Conservation (phyloP, 2,113 vertebrate genomes). For the Prinia subflava region DNA sequence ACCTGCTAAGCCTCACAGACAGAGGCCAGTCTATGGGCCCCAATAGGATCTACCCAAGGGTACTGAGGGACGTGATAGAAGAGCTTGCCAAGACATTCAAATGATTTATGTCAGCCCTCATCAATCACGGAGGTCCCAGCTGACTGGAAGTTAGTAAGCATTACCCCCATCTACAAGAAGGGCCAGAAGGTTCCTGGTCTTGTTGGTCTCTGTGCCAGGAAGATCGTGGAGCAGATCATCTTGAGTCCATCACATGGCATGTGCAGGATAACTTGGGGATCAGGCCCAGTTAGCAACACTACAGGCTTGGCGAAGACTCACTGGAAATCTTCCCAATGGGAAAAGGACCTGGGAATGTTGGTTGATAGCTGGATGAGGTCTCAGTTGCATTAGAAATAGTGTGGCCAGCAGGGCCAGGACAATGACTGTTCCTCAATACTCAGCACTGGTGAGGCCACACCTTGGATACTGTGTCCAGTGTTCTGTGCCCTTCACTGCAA, state of each 20-base stretch:
- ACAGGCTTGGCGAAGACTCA: not conserved
- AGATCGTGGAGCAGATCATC: not conserved
- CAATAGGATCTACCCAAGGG: not conserved
- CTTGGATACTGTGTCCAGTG: not conserved
- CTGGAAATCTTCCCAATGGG: rapidly evolving
- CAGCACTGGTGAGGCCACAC: not conserved
- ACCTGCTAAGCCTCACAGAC: not conserved
- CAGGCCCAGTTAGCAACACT: not conserved
- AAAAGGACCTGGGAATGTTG: not conserved
- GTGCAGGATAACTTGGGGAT: not conserved
- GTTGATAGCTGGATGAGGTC: not conserved
- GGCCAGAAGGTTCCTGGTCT: rapidly evolving
- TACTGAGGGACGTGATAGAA: not conserved
- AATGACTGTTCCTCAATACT: rapidly evolving
- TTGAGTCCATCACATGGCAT: too few relatives aligned
- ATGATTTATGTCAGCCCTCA: not conserved
- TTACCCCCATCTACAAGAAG: not conserved
- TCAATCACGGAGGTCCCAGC: not conserved
- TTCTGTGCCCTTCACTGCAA: not conserved
- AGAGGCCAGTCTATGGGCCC: too few relatives aligned
- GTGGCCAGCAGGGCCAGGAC: not conserved
- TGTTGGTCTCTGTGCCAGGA: not conserved
- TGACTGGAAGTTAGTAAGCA: not conserved
- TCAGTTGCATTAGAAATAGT: not conserved
- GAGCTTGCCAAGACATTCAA: not conserved